Evolutionary conservation across 2,797 vertebrate genomes (phyloP), one percentile per base, ranked within the genome.

Genomic region (Melanotaenia boesemani): DNA sequence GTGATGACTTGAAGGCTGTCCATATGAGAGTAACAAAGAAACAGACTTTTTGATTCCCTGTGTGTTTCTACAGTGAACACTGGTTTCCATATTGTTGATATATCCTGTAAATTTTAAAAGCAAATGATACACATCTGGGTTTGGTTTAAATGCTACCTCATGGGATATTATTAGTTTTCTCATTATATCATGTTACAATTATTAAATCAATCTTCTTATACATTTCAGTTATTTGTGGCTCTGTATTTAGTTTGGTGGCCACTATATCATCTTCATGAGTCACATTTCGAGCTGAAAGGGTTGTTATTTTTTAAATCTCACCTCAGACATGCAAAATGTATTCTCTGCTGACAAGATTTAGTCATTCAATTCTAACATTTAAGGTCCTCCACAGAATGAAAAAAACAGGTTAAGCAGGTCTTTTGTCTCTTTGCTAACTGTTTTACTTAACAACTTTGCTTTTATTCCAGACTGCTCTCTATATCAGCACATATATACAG

Each of bases 401-500:
- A 50, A 5, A 50, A 56, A 56, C 50, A 30, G 26, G 13, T 56
- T 13, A 56, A 12, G 50, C 54, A 56, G 12, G 26, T 56, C 30
- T 54, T 6, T 16, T 18, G 30, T 18, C 6, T 30, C 26, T 56
- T 6, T 50, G 48, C 48, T n/a, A n/a, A 26, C 24, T 18, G 24
- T 13, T 56, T 30, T 56, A 3, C 26, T 30, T 56, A 30, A 32
- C 12, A 26, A 56, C 54, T 6, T 2, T 6, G 26, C 28, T 32
- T 15, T 57, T 30, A 1, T 28, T 57, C 13, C 16, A 57, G 2
- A 16, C 5, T 60, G 20, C 20, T 50, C 0, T 63, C 0, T 28
- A 58, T 73, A 48, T 57, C 13, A 59, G 2, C n/a, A 50, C 10
- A 20, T 16, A 63, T 34, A 22, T 16, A 70, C 48, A 63, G 30